Conservation (phyloP, 2,888 invertebrate species). For the Coecobrya sp. region DNA sequence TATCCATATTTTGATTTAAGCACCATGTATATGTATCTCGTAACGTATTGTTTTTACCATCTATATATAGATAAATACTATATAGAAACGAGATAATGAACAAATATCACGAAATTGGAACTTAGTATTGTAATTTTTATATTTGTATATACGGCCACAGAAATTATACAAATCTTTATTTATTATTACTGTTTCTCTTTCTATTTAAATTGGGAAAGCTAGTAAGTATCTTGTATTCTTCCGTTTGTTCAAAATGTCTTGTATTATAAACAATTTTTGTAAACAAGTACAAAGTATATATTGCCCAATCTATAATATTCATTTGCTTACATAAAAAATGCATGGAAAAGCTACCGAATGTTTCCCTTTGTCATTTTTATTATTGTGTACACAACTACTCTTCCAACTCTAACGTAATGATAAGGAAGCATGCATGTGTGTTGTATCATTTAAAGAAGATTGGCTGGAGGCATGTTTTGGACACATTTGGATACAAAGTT, state of each 20-base stretch:
- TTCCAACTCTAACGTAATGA: slow-evolving; percentile 19
- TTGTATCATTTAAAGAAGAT: slow-evolving; percentile 39
- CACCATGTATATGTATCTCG: too few relatives aligned
- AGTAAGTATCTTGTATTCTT: too few relatives aligned
- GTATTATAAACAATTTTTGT: background rate
- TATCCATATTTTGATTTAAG: background rate
- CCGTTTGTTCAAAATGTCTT: background rate
- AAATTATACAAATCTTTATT: too few relatives aligned
- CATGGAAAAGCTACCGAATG: background rate
- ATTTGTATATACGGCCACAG: too few relatives aligned
- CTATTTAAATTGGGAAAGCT: background rate
- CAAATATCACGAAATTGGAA: too few relatives aligned
- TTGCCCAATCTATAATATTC: background rate
- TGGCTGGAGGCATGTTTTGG: slow-evolving; percentile 75
- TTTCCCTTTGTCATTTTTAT: slow-evolving; percentile 39
- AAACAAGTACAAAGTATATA: background rate
- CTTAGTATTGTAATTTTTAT: too few relatives aligned
- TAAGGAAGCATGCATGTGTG: slow-evolving; percentile 28
- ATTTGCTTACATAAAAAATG: background rate
- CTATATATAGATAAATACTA: too few relatives aligned
- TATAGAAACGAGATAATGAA: too few relatives aligned
- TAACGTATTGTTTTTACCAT: too few relatives aligned
- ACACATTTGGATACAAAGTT: slow-evolving; percentile 76
- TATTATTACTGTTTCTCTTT: too few relatives aligned
- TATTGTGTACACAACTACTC: background rate